phyloP scores from a whole-genome alignment of 2,113 vertebrate genomes.

The Pao palembangensis region DNA sequence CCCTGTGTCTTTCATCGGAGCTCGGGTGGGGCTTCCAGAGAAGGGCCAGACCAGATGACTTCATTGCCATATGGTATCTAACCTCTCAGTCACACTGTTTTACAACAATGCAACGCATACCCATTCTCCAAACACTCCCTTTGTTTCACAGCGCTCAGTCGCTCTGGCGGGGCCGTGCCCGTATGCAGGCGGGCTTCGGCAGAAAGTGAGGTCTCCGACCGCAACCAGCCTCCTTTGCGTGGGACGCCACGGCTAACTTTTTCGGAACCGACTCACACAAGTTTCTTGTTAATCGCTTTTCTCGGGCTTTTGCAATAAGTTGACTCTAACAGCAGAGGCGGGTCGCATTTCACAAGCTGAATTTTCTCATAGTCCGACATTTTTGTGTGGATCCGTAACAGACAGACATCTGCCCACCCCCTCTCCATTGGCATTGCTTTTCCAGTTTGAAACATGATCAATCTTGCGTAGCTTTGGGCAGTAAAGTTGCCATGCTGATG shows the following conservation, averaged over 20 bases:
- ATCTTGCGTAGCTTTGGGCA: too few relatives aligned
- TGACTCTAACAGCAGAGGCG: slow-evolving; percentile 10
- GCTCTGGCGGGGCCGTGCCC: slow-evolving; percentile 59
- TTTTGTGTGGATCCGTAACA: not conserved
- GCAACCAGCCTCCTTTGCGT: slow-evolving; percentile 15
- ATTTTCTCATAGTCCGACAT: slow-evolving; percentile 18
- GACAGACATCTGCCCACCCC: too few relatives aligned
- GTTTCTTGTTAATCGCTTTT: slow-evolving; percentile 9
- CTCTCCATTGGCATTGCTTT: too few relatives aligned
- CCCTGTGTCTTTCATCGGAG: slow-evolving; percentile 64
- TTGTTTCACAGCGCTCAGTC: slow-evolving; percentile 52
- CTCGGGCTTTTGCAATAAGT: slow-evolving; percentile 12
- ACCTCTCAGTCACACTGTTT: slow-evolving; percentile 71
- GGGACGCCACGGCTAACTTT: not conserved
- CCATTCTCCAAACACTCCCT: slow-evolving; percentile 69
- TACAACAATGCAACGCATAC: slow-evolving; percentile 63
- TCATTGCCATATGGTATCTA: slow-evolving; percentile 77
- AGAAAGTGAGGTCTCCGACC: slow-evolving; percentile 34
- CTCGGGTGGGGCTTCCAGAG: slow-evolving; percentile 69
- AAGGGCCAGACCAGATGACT: slow-evolving; percentile 74
- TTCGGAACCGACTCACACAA: slow-evolving; percentile 20
- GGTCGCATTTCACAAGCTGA: slow-evolving; percentile 7
- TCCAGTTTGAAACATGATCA: too few relatives aligned
- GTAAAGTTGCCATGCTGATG: too few relatives aligned
- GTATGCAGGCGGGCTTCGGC: slow-evolving; percentile 15